These are phyloP conservation scores for Lepidostoma basale DNA, from an alignment of 1,140 invertebrate genomes.

Conservation along the genomic window DNA sequence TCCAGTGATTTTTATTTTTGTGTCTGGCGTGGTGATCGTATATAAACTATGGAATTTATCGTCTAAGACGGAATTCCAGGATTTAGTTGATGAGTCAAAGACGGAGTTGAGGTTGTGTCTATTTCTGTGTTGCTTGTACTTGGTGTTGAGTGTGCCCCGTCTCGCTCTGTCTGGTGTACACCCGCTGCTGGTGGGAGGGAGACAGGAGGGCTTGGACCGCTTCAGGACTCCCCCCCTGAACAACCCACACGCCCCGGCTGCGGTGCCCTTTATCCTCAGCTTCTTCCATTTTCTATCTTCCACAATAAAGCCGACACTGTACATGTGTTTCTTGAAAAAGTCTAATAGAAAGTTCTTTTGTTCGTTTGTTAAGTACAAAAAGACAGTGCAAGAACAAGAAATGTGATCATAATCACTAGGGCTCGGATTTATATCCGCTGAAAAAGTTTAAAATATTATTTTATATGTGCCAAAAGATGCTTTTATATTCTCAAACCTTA, in stretches of 20 bases:
- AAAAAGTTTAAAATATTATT: no score
- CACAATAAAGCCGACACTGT: conserved; percentile 30
- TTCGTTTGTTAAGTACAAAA: not conserved
- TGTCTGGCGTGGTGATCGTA: conserved; percentile 48
- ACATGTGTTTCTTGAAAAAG: conserved; percentile 31
- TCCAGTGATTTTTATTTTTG: conserved; percentile 51
- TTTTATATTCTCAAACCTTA: no score
- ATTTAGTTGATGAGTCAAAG: conserved; percentile 46
- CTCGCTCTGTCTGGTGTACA: conserved; percentile 50
- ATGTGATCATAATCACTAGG: no score
- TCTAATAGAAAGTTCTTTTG: conserved; percentile 12
- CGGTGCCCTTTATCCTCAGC: conserved; percentile 50
- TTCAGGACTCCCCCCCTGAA: conserved; percentile 41
- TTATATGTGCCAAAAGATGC: no score
- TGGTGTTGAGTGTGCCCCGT: conserved; percentile 52
- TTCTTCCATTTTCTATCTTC: conserved; percentile 49
- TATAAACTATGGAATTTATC: conserved; percentile 52
- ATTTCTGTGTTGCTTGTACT: conserved; percentile 52
- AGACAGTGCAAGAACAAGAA: conserved; percentile 2
- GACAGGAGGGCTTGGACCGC: conserved; percentile 30
- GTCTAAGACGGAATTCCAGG: conserved; percentile 45
- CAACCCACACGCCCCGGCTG: conserved; percentile 19
- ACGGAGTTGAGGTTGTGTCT: conserved; percentile 54
- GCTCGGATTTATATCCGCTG: no score
- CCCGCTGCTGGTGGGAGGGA: conserved; percentile 47